Evolutionary conservation across 2,888 invertebrate genomes (phyloP).

Genomic region (Athalia rosae): DNA sequence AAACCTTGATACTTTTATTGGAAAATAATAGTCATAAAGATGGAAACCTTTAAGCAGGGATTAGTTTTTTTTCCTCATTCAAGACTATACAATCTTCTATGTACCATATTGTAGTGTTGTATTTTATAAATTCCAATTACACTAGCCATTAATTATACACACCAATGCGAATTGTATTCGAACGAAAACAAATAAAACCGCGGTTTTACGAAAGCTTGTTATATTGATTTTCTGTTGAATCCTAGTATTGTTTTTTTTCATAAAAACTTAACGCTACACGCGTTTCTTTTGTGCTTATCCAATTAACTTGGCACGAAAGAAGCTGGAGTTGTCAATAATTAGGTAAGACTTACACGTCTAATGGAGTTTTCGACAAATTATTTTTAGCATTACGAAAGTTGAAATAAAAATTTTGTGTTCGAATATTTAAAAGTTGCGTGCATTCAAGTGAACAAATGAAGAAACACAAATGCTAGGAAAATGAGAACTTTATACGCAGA

Average conservation of each 20-base stretch:
- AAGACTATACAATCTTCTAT: constrained; percentile 4
- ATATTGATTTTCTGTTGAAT: neutral
- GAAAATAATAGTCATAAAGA: constrained; percentile 11
- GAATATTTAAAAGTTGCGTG: too few relatives aligned
- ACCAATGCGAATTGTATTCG: constrained; percentile 34
- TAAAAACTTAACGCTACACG: too few relatives aligned
- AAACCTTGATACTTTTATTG: neutral
- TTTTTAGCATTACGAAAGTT: too few relatives aligned
- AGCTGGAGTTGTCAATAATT: too few relatives aligned
- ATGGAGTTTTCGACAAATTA: too few relatives aligned
- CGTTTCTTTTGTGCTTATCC: too few relatives aligned
- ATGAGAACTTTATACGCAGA: constrained; percentile 26
- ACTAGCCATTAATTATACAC: constrained; percentile 38
- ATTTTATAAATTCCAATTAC: constrained; percentile 42
- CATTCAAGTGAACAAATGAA: neutral
- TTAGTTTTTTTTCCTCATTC: constrained; percentile 7
- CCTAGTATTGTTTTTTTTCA: too few relatives aligned
- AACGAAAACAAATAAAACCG: constrained; percentile 21
- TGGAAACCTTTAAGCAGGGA: neutral
- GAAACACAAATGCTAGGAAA: constrained; percentile 10
- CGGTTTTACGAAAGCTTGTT: neutral
- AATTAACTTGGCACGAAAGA: too few relatives aligned
- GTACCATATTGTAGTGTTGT: constrained; percentile 30
- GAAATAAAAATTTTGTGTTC: too few relatives aligned
- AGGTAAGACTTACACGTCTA: too few relatives aligned